phyloP scores from a whole-genome alignment of 2,888 invertebrate species.

The Tenthredo mesomela region DNA sequence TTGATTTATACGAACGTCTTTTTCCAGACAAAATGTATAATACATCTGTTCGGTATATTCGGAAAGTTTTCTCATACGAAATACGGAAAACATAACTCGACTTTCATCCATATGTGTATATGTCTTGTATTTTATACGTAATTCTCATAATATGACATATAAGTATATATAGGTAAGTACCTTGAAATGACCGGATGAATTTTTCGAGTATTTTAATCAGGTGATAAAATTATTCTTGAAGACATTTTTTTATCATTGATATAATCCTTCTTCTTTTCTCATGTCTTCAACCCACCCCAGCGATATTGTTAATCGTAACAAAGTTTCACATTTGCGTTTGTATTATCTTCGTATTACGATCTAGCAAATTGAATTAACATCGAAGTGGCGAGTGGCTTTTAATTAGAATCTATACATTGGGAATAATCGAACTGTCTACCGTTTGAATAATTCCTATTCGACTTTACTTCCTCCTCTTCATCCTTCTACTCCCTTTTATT shows the following conservation, averaged over 20 bases:
- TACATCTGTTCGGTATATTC: slow-evolving; percentile 1
- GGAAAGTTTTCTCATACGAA: background rate
- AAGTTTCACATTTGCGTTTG: background rate
- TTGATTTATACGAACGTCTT: slow-evolving; percentile 25
- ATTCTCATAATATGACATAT: background rate
- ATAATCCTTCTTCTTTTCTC: background rate
- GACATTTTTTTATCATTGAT: too few species aligned
- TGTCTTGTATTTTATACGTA: background rate
- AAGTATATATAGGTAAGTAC: background rate
- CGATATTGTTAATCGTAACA: background rate
- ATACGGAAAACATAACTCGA: background rate
- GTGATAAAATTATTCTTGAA: too few species aligned
- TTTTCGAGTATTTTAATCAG: background rate
- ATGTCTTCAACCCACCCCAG: background rate
- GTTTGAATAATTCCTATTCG: background rate
- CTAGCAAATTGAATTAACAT: background rate
- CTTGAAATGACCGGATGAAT: background rate
- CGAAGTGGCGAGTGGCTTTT: background rate
- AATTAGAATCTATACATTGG: slow-evolving; percentile 18
- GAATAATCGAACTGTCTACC: slow-evolving; percentile 16
- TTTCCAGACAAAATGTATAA: background rate
- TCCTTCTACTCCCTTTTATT: background rate
- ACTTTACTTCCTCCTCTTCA: background rate
- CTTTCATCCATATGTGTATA: background rate
- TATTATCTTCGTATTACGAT: background rate